phyloP scores from a whole-genome alignment of 2,888 invertebrate genomes.

The Onthophagus sagittarius region DNA sequence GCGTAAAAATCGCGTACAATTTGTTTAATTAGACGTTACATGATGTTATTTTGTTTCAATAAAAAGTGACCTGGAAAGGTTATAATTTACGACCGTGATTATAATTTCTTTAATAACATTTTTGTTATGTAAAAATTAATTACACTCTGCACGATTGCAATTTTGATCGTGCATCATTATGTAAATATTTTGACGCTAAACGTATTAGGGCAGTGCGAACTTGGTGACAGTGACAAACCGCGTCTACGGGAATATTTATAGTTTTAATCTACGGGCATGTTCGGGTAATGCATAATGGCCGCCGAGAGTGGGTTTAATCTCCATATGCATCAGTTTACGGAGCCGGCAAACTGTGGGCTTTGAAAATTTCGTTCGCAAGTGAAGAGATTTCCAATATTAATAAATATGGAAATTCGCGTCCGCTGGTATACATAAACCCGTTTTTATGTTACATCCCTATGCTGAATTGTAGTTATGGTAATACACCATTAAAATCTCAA shows the following conservation, averaged over 20 bases:
- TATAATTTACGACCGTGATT: neutral
- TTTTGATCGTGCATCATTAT: neutral
- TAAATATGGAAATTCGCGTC: neutral
- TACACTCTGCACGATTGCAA: neutral
- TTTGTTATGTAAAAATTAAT: neutral
- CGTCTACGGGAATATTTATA: neutral
- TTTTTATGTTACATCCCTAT: neutral
- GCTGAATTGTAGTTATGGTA: neutral
- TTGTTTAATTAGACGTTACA: neutral
- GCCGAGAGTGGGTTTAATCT: neutral
- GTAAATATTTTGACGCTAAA: neutral
- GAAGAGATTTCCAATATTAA: neutral
- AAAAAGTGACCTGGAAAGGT: neutral
- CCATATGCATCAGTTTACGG: neutral
- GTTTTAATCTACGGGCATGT: neutral
- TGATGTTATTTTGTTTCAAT: neutral
- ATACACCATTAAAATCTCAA: neutral
- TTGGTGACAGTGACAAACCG: neutral
- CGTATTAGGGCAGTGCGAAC: neutral
- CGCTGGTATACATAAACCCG: neutral
- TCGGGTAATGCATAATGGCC: neutral
- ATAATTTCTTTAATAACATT: neutral
- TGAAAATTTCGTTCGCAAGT: neutral
- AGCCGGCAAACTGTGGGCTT: neutral
- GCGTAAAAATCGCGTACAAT: neutral